phyloP scores from a whole-genome alignment of 2,888 invertebrate species.

The Watsonalla binaria region DNA sequence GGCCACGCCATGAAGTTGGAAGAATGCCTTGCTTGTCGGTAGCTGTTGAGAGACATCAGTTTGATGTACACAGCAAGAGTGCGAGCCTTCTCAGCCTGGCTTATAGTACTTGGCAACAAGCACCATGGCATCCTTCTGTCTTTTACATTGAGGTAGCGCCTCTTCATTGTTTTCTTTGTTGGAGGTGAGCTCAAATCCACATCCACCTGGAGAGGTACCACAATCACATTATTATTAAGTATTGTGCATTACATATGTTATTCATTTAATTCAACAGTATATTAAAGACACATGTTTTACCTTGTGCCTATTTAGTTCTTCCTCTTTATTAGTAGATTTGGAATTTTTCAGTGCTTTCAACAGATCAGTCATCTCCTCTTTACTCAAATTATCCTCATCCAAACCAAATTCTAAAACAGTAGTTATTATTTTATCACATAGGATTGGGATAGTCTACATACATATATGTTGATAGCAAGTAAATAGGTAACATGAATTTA shows the following conservation, averaged over 20 bases:
- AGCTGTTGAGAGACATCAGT: slow-evolving; percentile 64
- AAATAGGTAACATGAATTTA: background rate
- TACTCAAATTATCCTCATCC: slow-evolving; percentile 64
- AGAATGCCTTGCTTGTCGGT: slow-evolving; percentile 59
- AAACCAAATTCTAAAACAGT: slow-evolving; percentile 60
- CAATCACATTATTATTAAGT: background rate
- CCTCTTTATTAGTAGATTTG: slow-evolving; percentile 55
- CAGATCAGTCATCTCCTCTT: slow-evolving; percentile 70
- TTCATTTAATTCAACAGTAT: background rate
- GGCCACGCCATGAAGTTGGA: slow-evolving; percentile 61
- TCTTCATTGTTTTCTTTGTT: slow-evolving; percentile 49
- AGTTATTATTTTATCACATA: background rate
- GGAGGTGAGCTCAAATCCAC: slow-evolving; percentile 20
- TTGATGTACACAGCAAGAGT: slow-evolving; percentile 65
- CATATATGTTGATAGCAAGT: background rate
- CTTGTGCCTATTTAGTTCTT: slow-evolving; percentile 43
- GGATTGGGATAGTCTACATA: no score
- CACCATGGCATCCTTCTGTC: slow-evolving; percentile 73
- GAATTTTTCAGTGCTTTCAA: slow-evolving; percentile 66
- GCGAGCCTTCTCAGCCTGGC: slow-evolving; percentile 61
- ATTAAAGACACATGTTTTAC: slow-evolving; percentile 14
- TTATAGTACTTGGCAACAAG: slow-evolving; percentile 50
- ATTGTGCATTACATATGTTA: no score
- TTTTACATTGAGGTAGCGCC: slow-evolving; percentile 57
- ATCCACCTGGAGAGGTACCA: slow-evolving; percentile 30